Conservation (phyloP, 2,888 invertebrate genomes). For the Parelbella ahira region DNA sequence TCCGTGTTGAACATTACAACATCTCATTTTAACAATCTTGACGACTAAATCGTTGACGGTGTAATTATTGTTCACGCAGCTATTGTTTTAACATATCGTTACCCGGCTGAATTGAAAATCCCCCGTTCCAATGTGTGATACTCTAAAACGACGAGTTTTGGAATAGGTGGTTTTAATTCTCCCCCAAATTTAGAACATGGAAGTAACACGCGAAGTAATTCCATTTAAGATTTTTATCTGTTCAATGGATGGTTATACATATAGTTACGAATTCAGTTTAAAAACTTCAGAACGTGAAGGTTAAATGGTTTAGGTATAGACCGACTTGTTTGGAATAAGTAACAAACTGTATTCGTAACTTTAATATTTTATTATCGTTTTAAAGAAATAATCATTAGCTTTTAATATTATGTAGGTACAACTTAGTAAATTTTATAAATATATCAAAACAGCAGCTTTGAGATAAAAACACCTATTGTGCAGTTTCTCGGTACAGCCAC, state of each 20-base stretch:
- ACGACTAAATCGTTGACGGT: slow-evolving; percentile 61
- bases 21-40: slow-evolving; percentile 49
- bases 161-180: slow-evolving; percentile 27
- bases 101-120: slow-evolving; percentile 30
- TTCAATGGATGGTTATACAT: slow-evolving; percentile 74
- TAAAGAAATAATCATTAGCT: too few species aligned
- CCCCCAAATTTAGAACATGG: slow-evolving; percentile 30
- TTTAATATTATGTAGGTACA: too few species aligned
- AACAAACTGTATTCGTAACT: too few species aligned
- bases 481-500: too few species aligned
- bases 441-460: too few species aligned
- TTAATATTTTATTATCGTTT: too few species aligned
- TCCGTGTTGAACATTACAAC: slow-evolving; percentile 42
- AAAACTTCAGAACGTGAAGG: slow-evolving; percentile 53
- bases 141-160: slow-evolving; percentile 14
- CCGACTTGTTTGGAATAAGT: slow-evolving; percentile 4
- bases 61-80: slow-evolving; percentile 56
- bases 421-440: too few species aligned
- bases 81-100: slow-evolving; percentile 52
- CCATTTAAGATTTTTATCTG: slow-evolving; percentile 60
- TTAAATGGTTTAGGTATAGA: slow-evolving; percentile 30
- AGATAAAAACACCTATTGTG: too few species aligned
- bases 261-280: slow-evolving; percentile 61
- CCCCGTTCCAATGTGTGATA: slow-evolving; percentile 1
- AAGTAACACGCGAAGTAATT: slow-evolving; percentile 31